Evolutionary conservation across 2,113 vertebrate species (phyloP).

Genomic region (Sterrhoptilus dennistouni): DNA sequence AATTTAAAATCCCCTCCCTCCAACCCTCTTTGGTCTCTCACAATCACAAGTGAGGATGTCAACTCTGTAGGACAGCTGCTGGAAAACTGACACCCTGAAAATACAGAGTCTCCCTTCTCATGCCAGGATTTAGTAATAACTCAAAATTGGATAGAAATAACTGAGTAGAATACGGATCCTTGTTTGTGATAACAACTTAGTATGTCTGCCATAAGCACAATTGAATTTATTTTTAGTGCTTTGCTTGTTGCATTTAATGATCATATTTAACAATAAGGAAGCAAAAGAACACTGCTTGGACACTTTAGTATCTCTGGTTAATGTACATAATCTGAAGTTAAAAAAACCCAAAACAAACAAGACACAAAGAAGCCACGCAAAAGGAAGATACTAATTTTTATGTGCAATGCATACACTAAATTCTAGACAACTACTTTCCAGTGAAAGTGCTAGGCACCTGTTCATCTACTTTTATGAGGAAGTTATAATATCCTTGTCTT

Average conservation of each 20-base stretch:
- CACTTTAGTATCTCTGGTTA: not conserved
- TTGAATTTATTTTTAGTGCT: not conserved
- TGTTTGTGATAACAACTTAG: not conserved
- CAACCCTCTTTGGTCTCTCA: not conserved
- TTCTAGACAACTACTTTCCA: not conserved
- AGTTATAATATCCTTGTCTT: not conserved
- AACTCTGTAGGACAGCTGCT: not conserved
- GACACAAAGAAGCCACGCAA: not conserved
- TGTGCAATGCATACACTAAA: not conserved
- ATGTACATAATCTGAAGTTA: not conserved
- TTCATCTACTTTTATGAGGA: not conserved
- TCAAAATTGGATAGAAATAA: not conserved
- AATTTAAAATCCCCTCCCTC: not conserved
- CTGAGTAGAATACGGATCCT: not conserved
- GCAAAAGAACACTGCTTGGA: not conserved
- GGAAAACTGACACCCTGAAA: not conserved
- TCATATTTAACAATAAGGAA: not conserved
- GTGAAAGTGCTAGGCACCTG: not conserved
- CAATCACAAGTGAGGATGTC: not conserved
- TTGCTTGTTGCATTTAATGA: not conserved
- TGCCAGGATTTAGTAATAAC: not conserved
- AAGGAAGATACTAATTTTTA: not conserved
- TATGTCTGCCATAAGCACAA: not conserved
- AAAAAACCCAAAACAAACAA: not conserved
- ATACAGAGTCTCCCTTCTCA: not conserved